phyloP scores from a whole-genome alignment of 2,113 vertebrate species.

The Pollimyrus isidori region DNA sequence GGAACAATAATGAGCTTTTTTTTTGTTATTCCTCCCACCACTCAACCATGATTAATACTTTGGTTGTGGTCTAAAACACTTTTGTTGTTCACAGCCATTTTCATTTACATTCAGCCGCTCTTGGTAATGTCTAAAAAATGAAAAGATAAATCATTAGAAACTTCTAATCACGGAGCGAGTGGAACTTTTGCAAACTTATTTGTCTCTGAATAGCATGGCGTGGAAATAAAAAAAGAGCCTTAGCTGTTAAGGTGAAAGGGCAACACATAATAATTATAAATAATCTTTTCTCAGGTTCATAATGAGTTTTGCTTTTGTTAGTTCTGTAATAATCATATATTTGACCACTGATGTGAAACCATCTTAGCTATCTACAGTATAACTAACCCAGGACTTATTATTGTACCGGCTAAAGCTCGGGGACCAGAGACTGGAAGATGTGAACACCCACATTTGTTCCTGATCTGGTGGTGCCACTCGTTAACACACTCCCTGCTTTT shows the following conservation, averaged over 20 bases:
- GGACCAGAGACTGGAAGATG: not conserved
- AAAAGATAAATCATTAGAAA: not conserved
- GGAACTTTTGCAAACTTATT: not conserved
- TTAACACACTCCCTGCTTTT: not conserved
- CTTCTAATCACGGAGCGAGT: not conserved
- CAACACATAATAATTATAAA: not conserved
- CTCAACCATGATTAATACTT: slow-evolving; percentile 16
- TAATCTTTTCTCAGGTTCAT: not conserved
- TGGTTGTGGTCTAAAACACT: not conserved
- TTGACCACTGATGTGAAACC: not conserved
- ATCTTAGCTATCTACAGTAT: not conserved
- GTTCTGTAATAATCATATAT: not conserved
- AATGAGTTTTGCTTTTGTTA: not conserved
- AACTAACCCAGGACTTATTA: not conserved
- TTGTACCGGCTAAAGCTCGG: not conserved
- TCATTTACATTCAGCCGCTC: not conserved
- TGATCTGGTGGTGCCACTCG: not conserved
- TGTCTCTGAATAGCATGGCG: not conserved
- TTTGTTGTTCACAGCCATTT: not conserved
- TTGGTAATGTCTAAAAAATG: not conserved
- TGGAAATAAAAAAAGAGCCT: not conserved
- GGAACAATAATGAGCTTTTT: slow-evolving; percentile 20
- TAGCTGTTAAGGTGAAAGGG: not conserved
- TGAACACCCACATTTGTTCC: not conserved
- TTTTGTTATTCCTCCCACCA: slow-evolving; percentile 13